A percentile compares a stretch with the other conserved stretches of the same genome.
Conservation (phyloP, 2,797 vertebrate genomes). For the Centroberyx gerrardi region DNA sequence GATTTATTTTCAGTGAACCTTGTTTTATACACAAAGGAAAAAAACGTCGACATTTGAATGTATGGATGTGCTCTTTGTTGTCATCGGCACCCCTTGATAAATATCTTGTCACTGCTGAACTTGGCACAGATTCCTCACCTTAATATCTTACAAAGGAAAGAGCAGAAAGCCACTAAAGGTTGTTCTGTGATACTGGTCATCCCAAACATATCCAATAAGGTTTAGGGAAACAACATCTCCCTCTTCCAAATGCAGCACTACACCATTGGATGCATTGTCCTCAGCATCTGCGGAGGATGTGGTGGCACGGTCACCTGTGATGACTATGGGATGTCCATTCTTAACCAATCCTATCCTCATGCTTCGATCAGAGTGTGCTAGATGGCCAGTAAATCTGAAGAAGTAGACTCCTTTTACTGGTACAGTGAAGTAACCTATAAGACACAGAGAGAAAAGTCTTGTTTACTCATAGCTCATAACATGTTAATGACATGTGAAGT, state of each 20-base stretch:
- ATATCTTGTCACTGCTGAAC: too few species aligned
- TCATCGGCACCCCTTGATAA: too few species aligned
- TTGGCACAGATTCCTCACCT: too few species aligned
- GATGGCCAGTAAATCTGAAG: constrained; percentile 43
- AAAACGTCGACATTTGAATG: too few species aligned
- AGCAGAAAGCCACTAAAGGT: constrained; percentile 63
- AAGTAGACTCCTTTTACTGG: constrained; percentile 22
- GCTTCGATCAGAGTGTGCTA: accelerated
- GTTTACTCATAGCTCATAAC: not conserved
- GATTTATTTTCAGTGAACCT: too few species aligned
- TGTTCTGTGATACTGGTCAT: constrained; percentile 53
- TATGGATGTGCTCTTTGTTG: too few species aligned
- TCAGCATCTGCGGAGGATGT: not conserved
- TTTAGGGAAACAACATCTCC: constrained; percentile 44
- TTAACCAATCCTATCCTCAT: not conserved
- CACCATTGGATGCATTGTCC: constrained; percentile 48
- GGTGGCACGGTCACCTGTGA: accelerated
- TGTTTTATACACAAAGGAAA: too few species aligned
- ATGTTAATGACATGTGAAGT: not conserved
- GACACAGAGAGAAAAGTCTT: constrained; percentile 2
- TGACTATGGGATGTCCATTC: constrained; percentile 5
- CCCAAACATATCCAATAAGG: accelerated
- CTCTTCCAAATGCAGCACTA: constrained; percentile 40
- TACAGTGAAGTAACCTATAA: constrained; percentile 43
- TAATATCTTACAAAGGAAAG: constrained; percentile 35